Conservation (phyloP, 2,888 invertebrate species). For the Podotricha telesiphe region DNA sequence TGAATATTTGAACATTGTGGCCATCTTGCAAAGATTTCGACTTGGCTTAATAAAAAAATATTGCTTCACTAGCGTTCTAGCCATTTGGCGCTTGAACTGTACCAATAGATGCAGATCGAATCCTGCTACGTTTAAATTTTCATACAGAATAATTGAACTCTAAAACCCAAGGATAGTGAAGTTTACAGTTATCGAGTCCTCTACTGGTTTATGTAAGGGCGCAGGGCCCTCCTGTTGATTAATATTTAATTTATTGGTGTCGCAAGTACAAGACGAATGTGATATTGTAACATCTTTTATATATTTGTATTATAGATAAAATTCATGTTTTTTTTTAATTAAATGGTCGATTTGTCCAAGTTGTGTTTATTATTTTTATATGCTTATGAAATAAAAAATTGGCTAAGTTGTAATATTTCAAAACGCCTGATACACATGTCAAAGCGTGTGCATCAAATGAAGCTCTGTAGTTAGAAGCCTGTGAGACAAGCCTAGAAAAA, state of each 20-base stretch:
- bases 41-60: neutral
- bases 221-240: constrained; percentile 43
- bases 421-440: too few relatives aligned
- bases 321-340: constrained; percentile 66
- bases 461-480: too few relatives aligned
- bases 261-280: constrained; percentile 70
- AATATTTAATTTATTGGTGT: constrained; percentile 75
- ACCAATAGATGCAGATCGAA: neutral
- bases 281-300: constrained; percentile 78
- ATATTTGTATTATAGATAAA: constrained; percentile 79
- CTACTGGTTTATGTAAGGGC: constrained; percentile 45
- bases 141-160: neutral
- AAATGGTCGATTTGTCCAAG: constrained; percentile 35
- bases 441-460: too few relatives aligned
- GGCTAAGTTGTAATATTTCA: too few relatives aligned
- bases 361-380: constrained; percentile 21
- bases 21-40: neutral
- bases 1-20: neutral
- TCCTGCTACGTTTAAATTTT: neutral
- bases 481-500: too few relatives aligned
- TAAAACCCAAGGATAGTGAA: constrained; percentile 7
- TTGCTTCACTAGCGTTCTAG: neutral
- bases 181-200: constrained; percentile 4
- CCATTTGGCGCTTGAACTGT: neutral
- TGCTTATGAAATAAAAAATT: too few relatives aligned